phyloP scores from a whole-genome alignment of 2,888 invertebrate species.

The Zaprionus obscuricornis region DNA sequence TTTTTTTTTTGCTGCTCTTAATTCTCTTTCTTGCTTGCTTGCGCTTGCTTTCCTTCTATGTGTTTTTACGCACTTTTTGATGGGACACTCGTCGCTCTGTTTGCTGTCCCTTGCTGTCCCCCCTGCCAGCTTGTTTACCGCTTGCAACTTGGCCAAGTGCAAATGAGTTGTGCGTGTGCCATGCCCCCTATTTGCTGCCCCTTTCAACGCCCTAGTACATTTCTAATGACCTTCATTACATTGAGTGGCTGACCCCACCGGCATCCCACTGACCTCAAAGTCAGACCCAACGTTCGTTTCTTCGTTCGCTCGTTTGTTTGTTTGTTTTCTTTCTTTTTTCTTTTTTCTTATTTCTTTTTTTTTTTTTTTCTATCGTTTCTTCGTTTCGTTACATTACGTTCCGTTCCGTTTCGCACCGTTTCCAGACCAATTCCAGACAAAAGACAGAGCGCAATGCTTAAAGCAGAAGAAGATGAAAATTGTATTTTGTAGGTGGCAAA shows the following conservation, averaged over 20 bases:
- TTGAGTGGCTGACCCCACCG: conserved; percentile 57
- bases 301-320: too few relatives aligned
- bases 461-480: conserved; percentile 24
- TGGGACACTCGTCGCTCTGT: conserved; percentile 12
- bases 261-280: neutral
- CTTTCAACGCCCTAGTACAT: conserved; percentile 52
- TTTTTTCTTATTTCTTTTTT: too few relatives aligned
- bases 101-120: conserved; percentile 8
- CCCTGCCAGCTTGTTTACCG: too few relatives aligned
- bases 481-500: conserved; percentile 6
- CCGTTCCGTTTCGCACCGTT: conserved; percentile 22
- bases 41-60: neutral
- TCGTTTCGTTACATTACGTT: neutral
- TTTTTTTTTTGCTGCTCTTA: too few relatives aligned
- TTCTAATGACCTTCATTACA: conserved; percentile 78
- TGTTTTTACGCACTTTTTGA: conserved; percentile 57
- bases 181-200: neutral
- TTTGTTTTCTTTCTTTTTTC: too few relatives aligned
- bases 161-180: conserved; percentile 56
- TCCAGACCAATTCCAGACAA: conserved; percentile 25
- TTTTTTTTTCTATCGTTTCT: too few relatives aligned
- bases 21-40: neutral
- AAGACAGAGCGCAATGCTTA: conserved; percentile 23
- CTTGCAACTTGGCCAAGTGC: conserved; percentile 54
- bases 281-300: too few relatives aligned